Percentiles rank a stretch among this genome's conserved stretches.
Conservation (phyloP, 2,113 vertebrate genomes). For the Microcebus murinus region DNA sequence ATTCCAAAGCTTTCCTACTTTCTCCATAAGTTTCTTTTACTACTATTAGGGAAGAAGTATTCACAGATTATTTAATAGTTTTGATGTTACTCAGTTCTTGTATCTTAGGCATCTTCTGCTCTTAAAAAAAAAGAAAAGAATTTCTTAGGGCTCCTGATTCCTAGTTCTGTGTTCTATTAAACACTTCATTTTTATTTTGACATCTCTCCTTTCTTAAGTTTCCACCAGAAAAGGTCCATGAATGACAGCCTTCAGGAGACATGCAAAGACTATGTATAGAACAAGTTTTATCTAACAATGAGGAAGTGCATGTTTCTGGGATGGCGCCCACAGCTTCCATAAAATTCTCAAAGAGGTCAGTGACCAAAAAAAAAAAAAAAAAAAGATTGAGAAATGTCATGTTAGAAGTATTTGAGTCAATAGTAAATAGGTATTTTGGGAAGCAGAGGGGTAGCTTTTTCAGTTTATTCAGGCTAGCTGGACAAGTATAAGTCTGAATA, state of each 20-base stretch:
- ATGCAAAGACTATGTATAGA: not conserved
- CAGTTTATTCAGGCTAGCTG: not conserved
- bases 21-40: conserved; percentile 19
- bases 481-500: not conserved
- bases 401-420: not conserved
- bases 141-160: not conserved
- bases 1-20: conserved; percentile 34
- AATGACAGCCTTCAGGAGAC: not conserved
- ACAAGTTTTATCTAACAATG: not conserved
- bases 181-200: not conserved
- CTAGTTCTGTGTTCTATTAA: not conserved
- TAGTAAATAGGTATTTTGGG: not conserved
- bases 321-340: not conserved
- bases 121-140: not conserved
- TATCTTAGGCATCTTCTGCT: conserved; percentile 6
- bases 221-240: not conserved
- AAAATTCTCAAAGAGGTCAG: not conserved
- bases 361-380: not conserved
- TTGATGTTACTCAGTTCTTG: not conserved
- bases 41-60: not conserved
- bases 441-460: not conserved
- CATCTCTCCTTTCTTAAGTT: not conserved
- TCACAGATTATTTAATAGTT: not conserved
- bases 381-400: not conserved
- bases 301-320: not conserved